phyloP scores from a whole-genome alignment of 1,140 invertebrate genomes.

The Drosophila rufa region DNA sequence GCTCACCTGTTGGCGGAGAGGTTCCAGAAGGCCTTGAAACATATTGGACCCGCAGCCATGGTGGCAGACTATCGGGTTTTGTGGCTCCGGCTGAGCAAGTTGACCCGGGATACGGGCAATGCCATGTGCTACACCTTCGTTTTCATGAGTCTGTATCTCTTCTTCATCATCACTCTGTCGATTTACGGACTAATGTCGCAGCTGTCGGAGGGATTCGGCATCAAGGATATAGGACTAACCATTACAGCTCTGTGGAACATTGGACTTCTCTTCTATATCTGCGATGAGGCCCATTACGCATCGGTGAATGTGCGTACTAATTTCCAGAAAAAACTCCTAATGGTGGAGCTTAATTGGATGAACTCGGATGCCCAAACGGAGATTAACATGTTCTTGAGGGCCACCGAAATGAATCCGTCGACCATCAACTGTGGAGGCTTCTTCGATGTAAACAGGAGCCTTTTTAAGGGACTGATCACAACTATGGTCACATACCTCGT shows the following conservation, averaged over 20 bases:
- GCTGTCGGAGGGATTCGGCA: slow-evolving; percentile 88
- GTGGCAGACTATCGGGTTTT: slow-evolving; percentile 88
- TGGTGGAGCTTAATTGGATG: slow-evolving; percentile 89
- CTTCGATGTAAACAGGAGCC: slow-evolving; percentile 88
- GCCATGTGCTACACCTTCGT: slow-evolving; percentile 88
- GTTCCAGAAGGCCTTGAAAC: slow-evolving; percentile 88
- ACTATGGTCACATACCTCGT: slow-evolving; percentile 90
- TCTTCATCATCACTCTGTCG: slow-evolving; percentile 89
- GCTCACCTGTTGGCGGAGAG: slow-evolving; percentile 88
- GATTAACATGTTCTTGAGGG: slow-evolving; percentile 89
- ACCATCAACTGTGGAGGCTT: slow-evolving; percentile 89
- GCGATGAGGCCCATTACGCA: slow-evolving; percentile 89
- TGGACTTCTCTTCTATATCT: slow-evolving; percentile 88
- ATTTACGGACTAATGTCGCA: slow-evolving; percentile 89
- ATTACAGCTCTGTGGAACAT: slow-evolving; percentile 88
- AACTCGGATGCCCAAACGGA: slow-evolving; percentile 88
- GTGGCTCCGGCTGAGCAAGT: slow-evolving; percentile 88
- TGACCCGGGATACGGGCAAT: slow-evolving; percentile 88
- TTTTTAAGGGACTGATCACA: slow-evolving; percentile 89
- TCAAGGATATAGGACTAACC: slow-evolving; percentile 88
- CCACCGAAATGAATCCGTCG: slow-evolving; percentile 90
- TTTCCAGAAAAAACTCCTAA: slow-evolving; percentile 89
- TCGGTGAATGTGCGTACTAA: slow-evolving; percentile 88
- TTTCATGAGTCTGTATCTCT: slow-evolving; percentile 88
- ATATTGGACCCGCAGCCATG: slow-evolving; percentile 88